These are phyloP conservation scores for Leptobrachium ailaonicum DNA, from an alignment of 2,113 vertebrate genomes.

Conservation along the genomic window DNA sequence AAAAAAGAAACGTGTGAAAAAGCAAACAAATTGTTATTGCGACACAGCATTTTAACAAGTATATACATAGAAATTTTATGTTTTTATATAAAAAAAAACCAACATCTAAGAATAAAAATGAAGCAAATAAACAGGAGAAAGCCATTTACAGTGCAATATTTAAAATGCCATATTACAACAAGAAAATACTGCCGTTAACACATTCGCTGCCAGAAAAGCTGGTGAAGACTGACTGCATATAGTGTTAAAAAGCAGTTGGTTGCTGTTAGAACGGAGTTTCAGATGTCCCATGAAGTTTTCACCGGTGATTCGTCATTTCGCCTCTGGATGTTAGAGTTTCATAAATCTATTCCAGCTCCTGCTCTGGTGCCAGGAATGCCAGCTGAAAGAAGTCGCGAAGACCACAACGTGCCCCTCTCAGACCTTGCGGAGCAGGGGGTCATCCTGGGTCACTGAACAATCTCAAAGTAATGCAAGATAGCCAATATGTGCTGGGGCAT, in stretches of 20 bases:
- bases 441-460: slow-evolving; percentile 80
- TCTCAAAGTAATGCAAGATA: slow-evolving; percentile 94
- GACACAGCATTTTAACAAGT: too few species aligned
- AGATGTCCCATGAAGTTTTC: neutral
- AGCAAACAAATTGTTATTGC: too few species aligned
- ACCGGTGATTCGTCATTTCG: slow-evolving; percentile 1
- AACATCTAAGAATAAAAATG: neutral
- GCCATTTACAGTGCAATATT: slow-evolving; percentile 42
- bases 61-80: too few species aligned
- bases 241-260: neutral
- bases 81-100: too few species aligned
- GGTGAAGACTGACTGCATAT: slow-evolving; percentile 3
- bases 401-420: neutral
- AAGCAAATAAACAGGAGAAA: slow-evolving; percentile 13
- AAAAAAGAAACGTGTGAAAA: too few species aligned
- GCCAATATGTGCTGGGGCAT: slow-evolving; percentile 99
- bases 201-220: neutral
- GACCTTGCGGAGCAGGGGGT: slow-evolving; percentile 9
- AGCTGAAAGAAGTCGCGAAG: neutral
- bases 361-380: slow-evolving; percentile 5
- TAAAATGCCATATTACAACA: slow-evolving; percentile 20
- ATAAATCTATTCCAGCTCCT: neutral
- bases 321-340: neutral
- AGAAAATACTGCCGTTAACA: slow-evolving; percentile 3
- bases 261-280: neutral